Conservation (phyloP, 2,888 invertebrate species). For the Cosmia trapezina region DNA sequence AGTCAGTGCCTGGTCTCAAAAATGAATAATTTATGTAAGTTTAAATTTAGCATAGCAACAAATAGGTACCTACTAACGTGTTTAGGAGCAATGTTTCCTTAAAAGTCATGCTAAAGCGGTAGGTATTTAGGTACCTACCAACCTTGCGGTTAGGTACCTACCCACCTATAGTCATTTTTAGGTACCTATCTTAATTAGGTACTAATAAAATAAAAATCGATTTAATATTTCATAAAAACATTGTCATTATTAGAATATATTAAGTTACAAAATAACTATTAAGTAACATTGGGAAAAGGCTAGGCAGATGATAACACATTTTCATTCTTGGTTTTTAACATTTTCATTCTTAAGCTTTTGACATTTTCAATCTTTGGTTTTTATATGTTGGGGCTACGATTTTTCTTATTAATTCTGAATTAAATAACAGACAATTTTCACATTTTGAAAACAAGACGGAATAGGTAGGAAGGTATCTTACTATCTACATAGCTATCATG, state of each 20-base stretch:
- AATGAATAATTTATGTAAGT: not conserved
- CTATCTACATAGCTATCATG: not conserved
- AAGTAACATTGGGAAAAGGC: no score
- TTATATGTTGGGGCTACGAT: not conserved
- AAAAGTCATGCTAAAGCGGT: not conserved
- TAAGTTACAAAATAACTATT: no score
- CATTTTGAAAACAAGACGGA: not conserved
- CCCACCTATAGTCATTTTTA: not conserved
- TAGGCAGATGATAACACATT: no score
- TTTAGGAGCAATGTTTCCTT: conserved; percentile 7
- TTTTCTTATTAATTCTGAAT: not conserved
- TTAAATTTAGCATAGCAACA: conserved; percentile 18
- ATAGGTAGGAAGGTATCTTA: not conserved
- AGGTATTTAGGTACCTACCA: not conserved
- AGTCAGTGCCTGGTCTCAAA: no score
- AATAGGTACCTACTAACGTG: no score
- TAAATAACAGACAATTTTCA: not conserved
- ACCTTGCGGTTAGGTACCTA: not conserved
- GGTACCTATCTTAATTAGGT: not conserved
- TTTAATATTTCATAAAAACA: not conserved
- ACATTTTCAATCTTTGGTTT: no score
- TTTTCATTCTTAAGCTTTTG: not conserved
- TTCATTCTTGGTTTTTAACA: not conserved
- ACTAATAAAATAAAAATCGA: not conserved
- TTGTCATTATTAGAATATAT: no score